These are phyloP conservation scores for Margaritifera margaritifera DNA, from an alignment of 2,888 invertebrate species.

Conservation along the genomic window DNA sequence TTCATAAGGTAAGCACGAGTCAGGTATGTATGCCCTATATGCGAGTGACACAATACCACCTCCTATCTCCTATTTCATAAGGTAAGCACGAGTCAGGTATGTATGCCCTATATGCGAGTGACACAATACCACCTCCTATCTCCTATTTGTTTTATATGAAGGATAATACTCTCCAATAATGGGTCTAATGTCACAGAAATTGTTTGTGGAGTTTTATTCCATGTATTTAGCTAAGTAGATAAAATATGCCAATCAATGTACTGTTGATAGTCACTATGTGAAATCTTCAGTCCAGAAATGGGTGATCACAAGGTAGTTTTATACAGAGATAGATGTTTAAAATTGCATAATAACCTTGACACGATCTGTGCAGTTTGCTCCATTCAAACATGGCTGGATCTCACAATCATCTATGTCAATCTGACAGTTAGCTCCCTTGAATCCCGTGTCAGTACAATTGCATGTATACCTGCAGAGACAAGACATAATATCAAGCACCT, in stretches of 20 bases:
- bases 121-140: too few relatives aligned
- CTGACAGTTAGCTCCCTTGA: slow-evolving; percentile 55
- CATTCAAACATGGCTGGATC: slow-evolving; percentile 46
- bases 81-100: too few relatives aligned
- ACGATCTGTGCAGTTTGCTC: slow-evolving; percentile 51
- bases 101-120: too few relatives aligned
- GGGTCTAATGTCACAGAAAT: background rate
- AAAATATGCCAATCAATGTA: background rate
- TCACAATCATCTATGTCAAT: slow-evolving; percentile 58
- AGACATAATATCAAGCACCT: too few relatives aligned
- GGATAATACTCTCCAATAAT: background rate
- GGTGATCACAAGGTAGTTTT: too few relatives aligned
- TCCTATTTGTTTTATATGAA: background rate
- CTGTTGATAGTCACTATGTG: too few relatives aligned
- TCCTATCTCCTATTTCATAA: too few relatives aligned
- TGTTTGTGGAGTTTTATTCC: background rate
- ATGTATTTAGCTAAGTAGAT: background rate
- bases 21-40: too few relatives aligned
- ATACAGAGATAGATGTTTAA: background rate
- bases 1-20: too few relatives aligned
- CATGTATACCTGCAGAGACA: slow-evolving; percentile 53
- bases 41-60: too few relatives aligned
- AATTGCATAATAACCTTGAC: slow-evolving; percentile 49
- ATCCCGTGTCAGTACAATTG: slow-evolving; percentile 64
- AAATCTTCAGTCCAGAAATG: background rate